Evolutionary conservation across 1,140 invertebrate species (phyloP).

Genomic region (Nasonia longicornis): DNA sequence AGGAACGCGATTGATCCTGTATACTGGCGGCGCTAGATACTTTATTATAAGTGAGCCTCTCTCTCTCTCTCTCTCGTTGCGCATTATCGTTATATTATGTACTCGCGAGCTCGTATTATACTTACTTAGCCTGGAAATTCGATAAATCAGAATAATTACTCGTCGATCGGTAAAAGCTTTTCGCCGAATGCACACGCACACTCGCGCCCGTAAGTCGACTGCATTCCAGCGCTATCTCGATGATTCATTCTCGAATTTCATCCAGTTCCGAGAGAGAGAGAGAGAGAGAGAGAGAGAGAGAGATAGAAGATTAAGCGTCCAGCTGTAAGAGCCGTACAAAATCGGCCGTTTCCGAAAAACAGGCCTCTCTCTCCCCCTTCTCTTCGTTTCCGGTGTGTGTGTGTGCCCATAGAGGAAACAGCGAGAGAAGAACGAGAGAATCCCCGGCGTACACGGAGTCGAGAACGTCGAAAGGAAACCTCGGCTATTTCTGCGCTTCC

Average conservation of each 20-base stretch:
- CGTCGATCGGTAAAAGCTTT: constrained; percentile 9
- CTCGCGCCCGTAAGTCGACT: neutral
- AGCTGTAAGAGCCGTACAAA: no score
- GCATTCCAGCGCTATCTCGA: constrained; percentile 17
- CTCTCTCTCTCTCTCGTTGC: neutral
- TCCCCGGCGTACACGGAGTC: no score
- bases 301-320: no score
- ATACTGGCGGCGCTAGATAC: neutral
- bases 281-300: no score
- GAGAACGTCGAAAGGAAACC: neutral
- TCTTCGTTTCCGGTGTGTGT: neutral
- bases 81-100: neutral
- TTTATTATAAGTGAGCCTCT: neutral
- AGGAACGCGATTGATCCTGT: no score
- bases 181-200: neutral
- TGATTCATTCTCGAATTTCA: neutral
- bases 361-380: neutral
- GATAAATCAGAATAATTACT: neutral
- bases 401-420: neutral
- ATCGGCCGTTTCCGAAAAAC: neutral
- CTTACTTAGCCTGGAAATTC: neutral
- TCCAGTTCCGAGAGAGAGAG: neutral
- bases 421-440: no score
- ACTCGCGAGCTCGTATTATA: neutral
- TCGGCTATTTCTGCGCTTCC: constrained; percentile 2